Conservation (phyloP, 1,140 invertebrate genomes). For the Papilio polyxenes region DNA sequence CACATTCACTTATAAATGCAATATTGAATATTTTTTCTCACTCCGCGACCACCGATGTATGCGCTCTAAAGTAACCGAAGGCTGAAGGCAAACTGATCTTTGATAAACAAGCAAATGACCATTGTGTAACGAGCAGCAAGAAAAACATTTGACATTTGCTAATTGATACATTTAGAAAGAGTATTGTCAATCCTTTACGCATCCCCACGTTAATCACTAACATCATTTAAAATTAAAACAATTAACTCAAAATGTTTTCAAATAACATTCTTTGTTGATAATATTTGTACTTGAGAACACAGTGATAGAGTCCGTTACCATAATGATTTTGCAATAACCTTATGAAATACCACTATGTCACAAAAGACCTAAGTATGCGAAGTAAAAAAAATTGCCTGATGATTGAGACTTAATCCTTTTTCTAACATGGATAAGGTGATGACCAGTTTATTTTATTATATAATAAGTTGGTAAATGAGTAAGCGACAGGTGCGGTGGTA, state of each 20-base stretch:
- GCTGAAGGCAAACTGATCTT: slow-evolving; percentile 29
- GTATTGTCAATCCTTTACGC: not conserved
- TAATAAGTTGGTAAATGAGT: too few species aligned
- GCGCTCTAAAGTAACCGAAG: not conserved
- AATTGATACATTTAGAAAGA: slow-evolving; percentile 24
- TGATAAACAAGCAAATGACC: slow-evolving; percentile 33
- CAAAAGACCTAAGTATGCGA: not conserved
- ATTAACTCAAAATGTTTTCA: not conserved
- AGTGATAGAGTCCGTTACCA: not conserved
- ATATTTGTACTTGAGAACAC: not conserved
- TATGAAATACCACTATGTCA: not conserved
- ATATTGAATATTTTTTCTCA: not conserved
- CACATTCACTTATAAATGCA: not conserved
- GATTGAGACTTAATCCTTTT: too few species aligned
- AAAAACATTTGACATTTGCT: slow-evolving; percentile 29
- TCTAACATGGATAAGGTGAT: too few species aligned
- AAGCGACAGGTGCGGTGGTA: too few species aligned
- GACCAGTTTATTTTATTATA: too few species aligned
- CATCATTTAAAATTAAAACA: not conserved
- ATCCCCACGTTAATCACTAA: not conserved
- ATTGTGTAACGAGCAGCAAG: slow-evolving; percentile 30
- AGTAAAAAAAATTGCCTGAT: too few species aligned
- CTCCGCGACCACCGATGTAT: not conserved
- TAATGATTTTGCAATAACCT: too few species aligned
- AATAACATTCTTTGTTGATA: not conserved